Evolutionary conservation across 2,888 invertebrate genomes (phyloP), one percentile per base, ranked within the genome.

Genomic region (Tethea ocularis): DNA sequence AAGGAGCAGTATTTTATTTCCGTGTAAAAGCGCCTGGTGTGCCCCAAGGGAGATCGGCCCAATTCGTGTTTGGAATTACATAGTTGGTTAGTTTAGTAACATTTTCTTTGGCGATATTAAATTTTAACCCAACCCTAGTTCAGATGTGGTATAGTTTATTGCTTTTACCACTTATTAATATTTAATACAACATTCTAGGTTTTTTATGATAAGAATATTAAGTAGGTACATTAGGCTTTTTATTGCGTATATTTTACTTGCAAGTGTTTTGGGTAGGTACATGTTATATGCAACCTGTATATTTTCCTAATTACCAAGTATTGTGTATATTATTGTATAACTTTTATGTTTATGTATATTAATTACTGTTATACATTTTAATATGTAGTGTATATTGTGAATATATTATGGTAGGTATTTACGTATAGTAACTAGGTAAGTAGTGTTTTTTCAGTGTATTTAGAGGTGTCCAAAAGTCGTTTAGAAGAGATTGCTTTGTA

Each of bases 11-110:
- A 46, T 46, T 46, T 46, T 46, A 46, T 46, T 46, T 46, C 46
- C 46, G 46, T 20, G 46, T 46, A 46, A 46, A 46, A 46, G 46
- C 20, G 46, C 10, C 17, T 20, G 46, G 46, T 46, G 20, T 10
- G 46, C 46, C 46, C 20, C 20, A 20, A 46, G 46, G 46, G 46
- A 46, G 54, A 51, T 24, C 53, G 60, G 60, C 59, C 67, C 61
- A 65, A 61, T 67, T 69, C 58, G 22, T 59, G 52, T 61, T 56
- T 61, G 57, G 56, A 64, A 69, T 69, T 61, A 46, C 46, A 46
- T 46, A 46, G 46, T 46, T 46, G 46, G 46, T 46, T 46, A 20
- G 46, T 46, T 46, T 20, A 20, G 46, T 20, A 46, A 46, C 46
- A 46, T 46, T 46, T 46, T 20, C 46, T 46, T 46, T 3, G 20